Conservation (phyloP, 30 jellyfish, hydroid and myxozoan species). For the Aurelia coerulea region DNA sequence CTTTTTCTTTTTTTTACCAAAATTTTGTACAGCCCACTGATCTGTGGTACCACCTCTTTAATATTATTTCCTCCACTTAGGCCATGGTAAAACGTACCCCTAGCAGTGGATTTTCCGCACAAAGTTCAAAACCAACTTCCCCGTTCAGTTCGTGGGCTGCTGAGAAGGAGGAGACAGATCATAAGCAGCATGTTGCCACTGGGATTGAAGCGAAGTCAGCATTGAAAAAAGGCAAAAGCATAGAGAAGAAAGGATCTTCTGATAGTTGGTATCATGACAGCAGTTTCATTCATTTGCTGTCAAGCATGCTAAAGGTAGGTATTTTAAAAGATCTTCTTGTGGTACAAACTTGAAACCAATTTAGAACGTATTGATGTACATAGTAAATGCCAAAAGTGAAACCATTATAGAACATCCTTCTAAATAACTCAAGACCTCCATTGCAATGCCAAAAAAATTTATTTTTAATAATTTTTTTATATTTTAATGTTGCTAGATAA, state of each 20-base stretch:
- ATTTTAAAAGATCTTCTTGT: not conserved
- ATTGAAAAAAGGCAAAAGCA: conserved; percentile 36
- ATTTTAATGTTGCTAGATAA: too few species aligned
- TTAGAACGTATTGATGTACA: too few species aligned
- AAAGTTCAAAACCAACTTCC: conserved; percentile 23
- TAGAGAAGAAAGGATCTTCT: conserved; percentile 35
- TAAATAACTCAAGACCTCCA: too few species aligned
- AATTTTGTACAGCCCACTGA: too few species aligned
- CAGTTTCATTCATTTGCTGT: conserved; percentile 32
- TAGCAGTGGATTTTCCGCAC: conserved; percentile 2
- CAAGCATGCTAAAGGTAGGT: conserved; percentile 34
- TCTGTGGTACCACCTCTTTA: too few species aligned
- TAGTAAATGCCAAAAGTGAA: too few species aligned
- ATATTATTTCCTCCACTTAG: not conserved
- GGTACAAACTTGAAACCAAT: not conserved
- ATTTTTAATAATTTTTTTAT: too few species aligned
- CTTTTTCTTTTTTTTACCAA: too few species aligned
- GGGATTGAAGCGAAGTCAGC: conserved; percentile 32
- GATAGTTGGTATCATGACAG: conserved; percentile 44
- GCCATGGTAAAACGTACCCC: conserved; percentile 58
- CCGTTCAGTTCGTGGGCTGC: conserved; percentile 77
- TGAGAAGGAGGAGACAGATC: conserved; percentile 24
- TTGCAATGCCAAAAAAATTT: too few species aligned
- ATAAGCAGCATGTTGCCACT: conserved; percentile 31
- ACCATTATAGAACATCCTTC: too few species aligned